Evolutionary conservation across 2,797 vertebrate species (phyloP), one percentile per base, ranked within the genome.

Genomic region (Hafferia zeledoni): DNA sequence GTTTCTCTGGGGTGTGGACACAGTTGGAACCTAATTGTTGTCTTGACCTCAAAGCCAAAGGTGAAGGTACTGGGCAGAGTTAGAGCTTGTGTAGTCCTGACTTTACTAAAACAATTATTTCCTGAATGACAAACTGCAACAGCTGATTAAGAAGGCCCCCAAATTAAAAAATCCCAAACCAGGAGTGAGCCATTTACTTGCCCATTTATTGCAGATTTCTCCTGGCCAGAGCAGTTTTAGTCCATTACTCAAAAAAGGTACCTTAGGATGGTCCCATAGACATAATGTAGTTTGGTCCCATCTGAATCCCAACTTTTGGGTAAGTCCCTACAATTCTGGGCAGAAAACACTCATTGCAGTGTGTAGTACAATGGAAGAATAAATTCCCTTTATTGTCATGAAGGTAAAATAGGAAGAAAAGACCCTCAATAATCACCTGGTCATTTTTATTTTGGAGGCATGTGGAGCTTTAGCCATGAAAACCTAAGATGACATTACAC

Each of bases 311-410:
- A 7, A 46, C 11, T 83, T 90, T 50, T 30, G 43, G 12, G 8
- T 39, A 31, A 13, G 30, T 69, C 8, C 12, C 9, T 52, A 4
- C 0, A 0, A 10, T 35, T 47, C 39, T 70, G 23, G 41, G 52
- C 31, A 78, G 55, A 76, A 85, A 20, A 8, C 23, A 46, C 18
- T 53, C 9, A 6, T 19, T 61, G 31, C 46, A 44, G 17, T 47
- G 8, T 50, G 18, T 30, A 69, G 12, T 31, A 30, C 13, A 25
- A 24, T 30, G 19, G 37, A 52, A 57, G 30, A 74, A 55, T 70
- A 76, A 82, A 65, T 35, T 50, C 49, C 9, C 13, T 33, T 2
- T 0, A 0, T 46, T 90, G 30, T 53, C 52, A 31, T 9, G 13
- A 25, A 70, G 35, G 28, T 23, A 28, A 92, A 83, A 87, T 44